phyloP scores from a whole-genome alignment of 2,113 vertebrate species.

The Chloebia gouldiae region DNA sequence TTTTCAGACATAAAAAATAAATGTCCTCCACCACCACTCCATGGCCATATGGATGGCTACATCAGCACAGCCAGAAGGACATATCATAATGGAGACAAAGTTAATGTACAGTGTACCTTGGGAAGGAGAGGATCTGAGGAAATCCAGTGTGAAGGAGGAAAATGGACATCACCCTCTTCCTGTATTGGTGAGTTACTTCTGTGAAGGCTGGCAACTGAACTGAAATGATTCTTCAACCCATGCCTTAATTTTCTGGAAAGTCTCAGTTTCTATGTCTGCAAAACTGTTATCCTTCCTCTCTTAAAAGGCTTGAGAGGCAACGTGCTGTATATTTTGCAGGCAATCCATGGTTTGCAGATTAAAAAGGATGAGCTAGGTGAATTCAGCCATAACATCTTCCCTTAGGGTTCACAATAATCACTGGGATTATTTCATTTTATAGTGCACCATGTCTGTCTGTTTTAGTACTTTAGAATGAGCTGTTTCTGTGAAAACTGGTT shows the following conservation, averaged over 20 bases:
- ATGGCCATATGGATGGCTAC: neutral
- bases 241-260: neutral
- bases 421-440: neutral
- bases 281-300: neutral
- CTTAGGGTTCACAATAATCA: neutral
- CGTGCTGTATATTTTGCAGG: neutral
- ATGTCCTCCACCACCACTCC: slow-evolving; percentile 71
- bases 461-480: neutral
- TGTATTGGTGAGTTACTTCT: slow-evolving; percentile 66
- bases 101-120: slow-evolving; percentile 62
- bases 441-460: neutral
- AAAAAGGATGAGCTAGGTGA: neutral
- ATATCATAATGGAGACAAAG: slow-evolving; percentile 55
- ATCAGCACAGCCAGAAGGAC: neutral
- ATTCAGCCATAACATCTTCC: neutral
- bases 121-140: slow-evolving; percentile 43
- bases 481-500: neutral
- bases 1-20: slow-evolving; percentile 67
- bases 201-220: neutral
- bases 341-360: fast-evolving
- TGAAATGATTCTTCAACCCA: neutral
- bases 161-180: slow-evolving; percentile 70
- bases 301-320: neutral
- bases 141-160: slow-evolving; percentile 72
- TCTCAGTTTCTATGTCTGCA: neutral